Percentiles rank a stretch among this genome's conserved stretches.
phyloP scores from a whole-genome alignment of 2,888 invertebrate genomes.

The Ornithoptera alexandrae region DNA sequence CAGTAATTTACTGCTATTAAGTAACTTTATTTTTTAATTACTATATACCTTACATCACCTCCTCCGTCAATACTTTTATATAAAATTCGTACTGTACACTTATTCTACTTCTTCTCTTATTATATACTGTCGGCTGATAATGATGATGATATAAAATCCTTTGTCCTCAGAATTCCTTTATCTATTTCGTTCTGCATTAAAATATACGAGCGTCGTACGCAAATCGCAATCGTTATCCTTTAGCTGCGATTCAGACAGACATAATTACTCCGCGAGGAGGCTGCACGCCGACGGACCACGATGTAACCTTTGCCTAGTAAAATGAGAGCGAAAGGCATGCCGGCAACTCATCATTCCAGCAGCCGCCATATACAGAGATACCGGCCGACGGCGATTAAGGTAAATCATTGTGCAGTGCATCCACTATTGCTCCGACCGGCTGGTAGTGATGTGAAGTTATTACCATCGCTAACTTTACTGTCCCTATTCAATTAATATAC shows the following conservation, averaged over 20 bases:
- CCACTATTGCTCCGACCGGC: conserved; percentile 4
- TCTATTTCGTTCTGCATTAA: too few relatives aligned
- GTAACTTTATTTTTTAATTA: too few relatives aligned
- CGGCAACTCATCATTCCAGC: conserved; percentile 30
- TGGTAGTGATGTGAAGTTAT: conserved; percentile 18
- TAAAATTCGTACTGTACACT: too few relatives aligned
- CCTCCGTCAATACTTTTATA: too few relatives aligned
- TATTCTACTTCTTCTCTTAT: too few relatives aligned
- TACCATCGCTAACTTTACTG: neutral
- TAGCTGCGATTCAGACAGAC: conserved; percentile 14
- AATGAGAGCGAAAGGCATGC: conserved; percentile 37
- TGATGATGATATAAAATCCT: too few relatives aligned
- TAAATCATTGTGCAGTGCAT: conserved; percentile 28
- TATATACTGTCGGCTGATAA: too few relatives aligned
- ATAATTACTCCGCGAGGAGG: conserved; percentile 20
- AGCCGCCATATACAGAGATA: conserved; percentile 31
- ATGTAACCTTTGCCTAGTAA: conserved; percentile 39
- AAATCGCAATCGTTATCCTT: conserved; percentile 3
- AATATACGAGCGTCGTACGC: too few relatives aligned
- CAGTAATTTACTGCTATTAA: too few relatives aligned
- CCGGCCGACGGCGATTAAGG: conserved; percentile 23
- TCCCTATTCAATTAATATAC: too few relatives aligned
- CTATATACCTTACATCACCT: too few relatives aligned
- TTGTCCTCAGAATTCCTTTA: too few relatives aligned
- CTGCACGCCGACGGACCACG: conserved; percentile 16